Conservation (phyloP, 2,888 invertebrate species). For the Tetramorium bicarinatum region DNA sequence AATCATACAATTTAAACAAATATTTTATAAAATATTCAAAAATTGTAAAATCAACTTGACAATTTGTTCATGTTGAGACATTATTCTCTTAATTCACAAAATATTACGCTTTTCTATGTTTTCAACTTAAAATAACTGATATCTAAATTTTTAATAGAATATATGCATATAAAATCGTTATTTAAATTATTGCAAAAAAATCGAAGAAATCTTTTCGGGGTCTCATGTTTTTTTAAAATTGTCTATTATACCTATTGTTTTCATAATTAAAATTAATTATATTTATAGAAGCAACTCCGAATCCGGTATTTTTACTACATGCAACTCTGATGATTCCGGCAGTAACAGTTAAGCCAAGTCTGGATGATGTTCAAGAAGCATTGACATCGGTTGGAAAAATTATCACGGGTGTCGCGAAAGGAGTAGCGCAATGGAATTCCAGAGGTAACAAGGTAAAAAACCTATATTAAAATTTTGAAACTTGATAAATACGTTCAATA, state of each 20-base stretch:
- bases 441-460: conserved; percentile 87
- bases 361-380: conserved; percentile 96
- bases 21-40: not conserved
- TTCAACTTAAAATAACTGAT: not conserved
- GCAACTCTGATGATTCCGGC: conserved; percentile 95
- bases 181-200: not conserved
- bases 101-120: not conserved
- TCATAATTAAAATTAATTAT: not conserved
- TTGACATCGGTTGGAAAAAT: conserved; percentile 93
- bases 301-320: conserved; percentile 93
- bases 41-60: not conserved
- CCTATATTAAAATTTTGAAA: not conserved
- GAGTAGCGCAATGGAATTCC: conserved; percentile 96
- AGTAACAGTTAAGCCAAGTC: conserved; percentile 94
- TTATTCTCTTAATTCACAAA: not conserved
- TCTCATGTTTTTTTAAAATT: not conserved
- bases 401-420: conserved; percentile 95
- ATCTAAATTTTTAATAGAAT: not conserved
- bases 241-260: not conserved
- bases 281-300: conserved; percentile 85
- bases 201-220: not conserved
- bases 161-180: not conserved
- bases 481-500: not conserved
- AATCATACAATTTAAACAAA: not conserved
- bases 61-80: not conserved